phyloP scores from a whole-genome alignment of 2,888 invertebrate genomes.

The Monoplex corrugatus region DNA sequence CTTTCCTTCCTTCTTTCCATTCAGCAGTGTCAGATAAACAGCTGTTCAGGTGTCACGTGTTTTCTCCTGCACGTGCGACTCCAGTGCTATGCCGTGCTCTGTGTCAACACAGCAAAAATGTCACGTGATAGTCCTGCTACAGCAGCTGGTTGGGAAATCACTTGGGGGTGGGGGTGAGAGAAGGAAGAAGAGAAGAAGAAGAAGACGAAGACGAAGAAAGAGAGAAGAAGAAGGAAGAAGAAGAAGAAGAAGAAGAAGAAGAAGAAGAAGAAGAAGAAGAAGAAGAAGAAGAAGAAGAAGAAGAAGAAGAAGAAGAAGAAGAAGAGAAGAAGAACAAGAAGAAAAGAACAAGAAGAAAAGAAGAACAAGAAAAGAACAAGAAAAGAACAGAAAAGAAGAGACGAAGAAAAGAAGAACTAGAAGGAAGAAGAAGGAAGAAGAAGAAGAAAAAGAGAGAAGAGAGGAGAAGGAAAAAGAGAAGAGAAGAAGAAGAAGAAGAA shows the following conservation, averaged over 20 bases:
- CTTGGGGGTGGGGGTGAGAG: background rate
- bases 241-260: background rate
- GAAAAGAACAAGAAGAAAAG: too few species aligned
- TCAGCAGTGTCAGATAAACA: slow-evolving; percentile 67
- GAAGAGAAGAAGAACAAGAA: too few species aligned
- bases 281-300: too few species aligned
- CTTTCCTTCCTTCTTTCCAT: slow-evolving; percentile 66
- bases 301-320: too few species aligned
- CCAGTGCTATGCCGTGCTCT: slow-evolving; percentile 72
- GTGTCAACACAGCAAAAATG: too few species aligned
- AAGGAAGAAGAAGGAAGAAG: background rate
- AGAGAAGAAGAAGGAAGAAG: background rate
- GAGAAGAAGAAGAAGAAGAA: background rate
- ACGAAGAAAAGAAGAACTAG: background rate
- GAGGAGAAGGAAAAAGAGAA: background rate
- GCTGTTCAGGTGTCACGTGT: slow-evolving; percentile 65
- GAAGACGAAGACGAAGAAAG: background rate
- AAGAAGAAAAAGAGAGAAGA: background rate
- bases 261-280: too few species aligned
- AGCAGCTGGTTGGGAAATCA: too few species aligned
- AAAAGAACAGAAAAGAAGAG: background rate
- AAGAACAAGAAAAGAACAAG: too few species aligned
- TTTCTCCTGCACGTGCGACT: slow-evolving; percentile 67
- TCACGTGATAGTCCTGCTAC: too few species aligned
- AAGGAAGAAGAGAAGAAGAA: background rate